Conservation (phyloP, 2,797 vertebrate species). For the Oryzias sinensis region DNA sequence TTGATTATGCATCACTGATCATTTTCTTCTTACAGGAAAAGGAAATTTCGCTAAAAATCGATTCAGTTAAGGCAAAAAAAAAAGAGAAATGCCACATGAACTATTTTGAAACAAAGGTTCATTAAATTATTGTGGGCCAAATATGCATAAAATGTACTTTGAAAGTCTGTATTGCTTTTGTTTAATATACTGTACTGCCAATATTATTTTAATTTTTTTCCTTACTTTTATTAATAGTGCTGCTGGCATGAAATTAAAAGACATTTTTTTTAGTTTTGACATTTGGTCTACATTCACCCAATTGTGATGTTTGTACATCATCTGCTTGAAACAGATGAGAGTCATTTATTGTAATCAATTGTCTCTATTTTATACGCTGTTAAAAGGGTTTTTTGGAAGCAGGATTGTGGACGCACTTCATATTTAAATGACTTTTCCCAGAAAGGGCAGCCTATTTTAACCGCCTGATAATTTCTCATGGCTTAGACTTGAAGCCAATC, state of each 20-base stretch:
- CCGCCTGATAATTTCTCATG: slow-evolving; percentile 63
- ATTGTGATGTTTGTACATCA: neutral
- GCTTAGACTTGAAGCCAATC: slow-evolving; percentile 62
- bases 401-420: neutral
- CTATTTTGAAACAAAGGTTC: too few species aligned
- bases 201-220: neutral
- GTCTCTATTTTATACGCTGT: neutral
- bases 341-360: too few species aligned
- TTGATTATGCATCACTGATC: too few species aligned
- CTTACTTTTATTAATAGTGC: neutral
- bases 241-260: neutral
- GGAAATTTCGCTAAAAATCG: too few species aligned
- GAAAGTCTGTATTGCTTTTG: too few species aligned
- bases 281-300: neutral
- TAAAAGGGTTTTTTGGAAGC: neutral
- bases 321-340: too few species aligned
- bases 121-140: too few species aligned
- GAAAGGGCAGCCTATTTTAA: slow-evolving; percentile 61
- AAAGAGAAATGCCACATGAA: too few species aligned
- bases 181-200: neutral
- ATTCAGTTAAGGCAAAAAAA: too few species aligned
- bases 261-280: neutral
- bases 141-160: too few species aligned
- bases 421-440: slow-evolving; percentile 35
- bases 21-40: too few species aligned